Evolutionary conservation across 2,888 invertebrate species (phyloP), one percentile per base, ranked within the genome.

Genomic region (Patella caerulea): DNA sequence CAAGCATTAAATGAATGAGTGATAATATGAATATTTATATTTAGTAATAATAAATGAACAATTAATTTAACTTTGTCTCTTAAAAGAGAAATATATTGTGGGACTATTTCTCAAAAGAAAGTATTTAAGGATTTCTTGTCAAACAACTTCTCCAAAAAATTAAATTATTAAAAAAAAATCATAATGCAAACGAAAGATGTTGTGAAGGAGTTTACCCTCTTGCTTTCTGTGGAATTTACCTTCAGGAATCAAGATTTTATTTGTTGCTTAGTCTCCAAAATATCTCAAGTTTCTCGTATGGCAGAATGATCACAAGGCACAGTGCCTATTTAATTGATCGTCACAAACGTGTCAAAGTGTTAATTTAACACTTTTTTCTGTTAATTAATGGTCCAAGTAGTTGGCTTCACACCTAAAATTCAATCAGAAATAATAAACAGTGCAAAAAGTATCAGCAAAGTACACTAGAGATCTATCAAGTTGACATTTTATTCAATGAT

Each of bases 191-290:
- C 65, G 24, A 65, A 65, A 65, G 45, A 45, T 45, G 45, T 45
- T 65, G 19, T 65, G 65, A 65, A 65, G 65, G 65, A 65, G 65
- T 65, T 65, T 65, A 65, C 65, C 65, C 65, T 65, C 65, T 19
- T 19, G 19, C 24, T 65, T 65, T 65, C 12, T 24, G 65, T 24
- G 19, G 65, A 65, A 65, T 65, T 65, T 65, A 65, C 65, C 65
- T 65, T 65, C 65, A 19, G 65, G 19, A 24, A 24, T 65, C 65
- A 65, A 65, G 24, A 11, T 24, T 24, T 24, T 65, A 65, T 12
- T 65, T 65, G 65, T 65, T 65, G 65, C 65, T 19, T 24, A 65
- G 19, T 65, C 65, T 24, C 65, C 65, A 65, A 65, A 65, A 65
- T 65, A 24, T 65, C 65, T 65, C 65, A 65, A 65, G 24, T 19